phyloP scores from a whole-genome alignment of 2,888 invertebrate genomes.

The Drosophila anceps region DNA sequence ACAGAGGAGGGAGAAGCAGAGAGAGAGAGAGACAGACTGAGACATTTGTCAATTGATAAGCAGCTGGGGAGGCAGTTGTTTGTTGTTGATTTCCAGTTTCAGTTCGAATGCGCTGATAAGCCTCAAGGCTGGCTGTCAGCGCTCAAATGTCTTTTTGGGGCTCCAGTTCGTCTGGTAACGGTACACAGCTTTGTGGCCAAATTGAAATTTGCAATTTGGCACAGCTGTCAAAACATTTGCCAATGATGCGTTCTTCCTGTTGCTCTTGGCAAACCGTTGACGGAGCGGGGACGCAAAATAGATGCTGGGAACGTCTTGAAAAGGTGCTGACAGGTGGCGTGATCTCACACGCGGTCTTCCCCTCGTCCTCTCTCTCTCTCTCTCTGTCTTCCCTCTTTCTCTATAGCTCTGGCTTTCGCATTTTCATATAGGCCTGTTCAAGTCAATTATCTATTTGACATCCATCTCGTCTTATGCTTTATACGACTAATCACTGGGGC shows the following conservation, averaged over 20 bases:
- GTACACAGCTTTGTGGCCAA: slow-evolving; percentile 25
- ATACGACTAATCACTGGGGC: not conserved
- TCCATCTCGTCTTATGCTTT: not conserved
- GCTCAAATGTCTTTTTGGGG: not conserved
- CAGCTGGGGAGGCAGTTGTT: slow-evolving; percentile 15
- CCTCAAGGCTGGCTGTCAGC: slow-evolving; percentile 13
- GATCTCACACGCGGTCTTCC: not conserved
- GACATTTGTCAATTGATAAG: slow-evolving; percentile 35
- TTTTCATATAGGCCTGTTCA: not conserved
- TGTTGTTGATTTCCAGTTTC: slow-evolving; percentile 18
- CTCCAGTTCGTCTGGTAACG: slow-evolving; percentile 21
- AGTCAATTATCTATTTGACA: not conserved
- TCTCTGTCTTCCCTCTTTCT: not conserved
- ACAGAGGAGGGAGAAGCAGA: not conserved
- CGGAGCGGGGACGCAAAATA: not conserved
- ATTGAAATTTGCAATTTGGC: slow-evolving; percentile 26
- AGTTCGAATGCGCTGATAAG: slow-evolving; percentile 26
- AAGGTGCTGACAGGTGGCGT: slow-evolving; percentile 35
- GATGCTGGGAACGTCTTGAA: slow-evolving; percentile 7
- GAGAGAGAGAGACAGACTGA: not conserved
- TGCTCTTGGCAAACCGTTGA: slow-evolving; percentile 35
- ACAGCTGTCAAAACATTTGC: slow-evolving; percentile 46
- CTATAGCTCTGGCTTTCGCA: too few relatives aligned
- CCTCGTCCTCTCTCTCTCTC: not conserved
- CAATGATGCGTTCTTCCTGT: slow-evolving; percentile 14